Conservation (phyloP, 1,140 invertebrate species). For the Aradophagus sp. region DNA sequence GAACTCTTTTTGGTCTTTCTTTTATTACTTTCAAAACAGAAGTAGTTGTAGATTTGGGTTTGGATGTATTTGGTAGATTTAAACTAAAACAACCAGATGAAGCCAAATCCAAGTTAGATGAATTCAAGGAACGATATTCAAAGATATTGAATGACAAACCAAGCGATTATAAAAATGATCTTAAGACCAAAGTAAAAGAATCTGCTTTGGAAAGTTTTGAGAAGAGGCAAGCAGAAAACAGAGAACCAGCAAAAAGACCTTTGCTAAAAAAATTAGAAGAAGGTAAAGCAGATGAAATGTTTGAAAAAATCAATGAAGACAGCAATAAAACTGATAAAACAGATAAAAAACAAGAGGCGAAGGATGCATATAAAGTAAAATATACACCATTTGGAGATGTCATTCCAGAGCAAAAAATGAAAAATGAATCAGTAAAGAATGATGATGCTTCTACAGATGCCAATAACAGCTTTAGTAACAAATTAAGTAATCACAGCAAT, state of each 20-base stretch:
- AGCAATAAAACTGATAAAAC: background rate
- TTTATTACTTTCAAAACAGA: conserved; percentile 68
- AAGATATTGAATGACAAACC: conserved; percentile 55
- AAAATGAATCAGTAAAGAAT: background rate
- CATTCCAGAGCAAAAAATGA: background rate
- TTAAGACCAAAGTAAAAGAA: conserved; percentile 61
- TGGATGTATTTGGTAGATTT: conserved; percentile 69
- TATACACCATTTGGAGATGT: conserved; percentile 36
- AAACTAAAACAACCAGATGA: conserved; percentile 63
- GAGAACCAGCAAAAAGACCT: conserved; percentile 57
- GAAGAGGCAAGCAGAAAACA: conserved; percentile 60
- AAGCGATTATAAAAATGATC: conserved; percentile 60
- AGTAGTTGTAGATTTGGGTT: conserved; percentile 62
- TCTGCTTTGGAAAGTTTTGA: conserved; percentile 54
- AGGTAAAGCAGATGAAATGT: conserved; percentile 60
- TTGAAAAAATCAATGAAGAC: conserved; percentile 39
- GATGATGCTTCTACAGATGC: background rate
- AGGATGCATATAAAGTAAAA: background rate
- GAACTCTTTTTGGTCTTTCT: conserved; percentile 67
- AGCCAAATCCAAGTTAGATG: conserved; percentile 18
- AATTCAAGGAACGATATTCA: conserved; percentile 66
- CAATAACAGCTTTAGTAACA: too few relatives aligned
- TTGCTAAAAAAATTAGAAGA: conserved; percentile 64
- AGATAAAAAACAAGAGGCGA: background rate
- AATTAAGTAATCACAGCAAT: background rate